phyloP scores from a whole-genome alignment of 2,797 vertebrate species.

The Alca torda region DNA sequence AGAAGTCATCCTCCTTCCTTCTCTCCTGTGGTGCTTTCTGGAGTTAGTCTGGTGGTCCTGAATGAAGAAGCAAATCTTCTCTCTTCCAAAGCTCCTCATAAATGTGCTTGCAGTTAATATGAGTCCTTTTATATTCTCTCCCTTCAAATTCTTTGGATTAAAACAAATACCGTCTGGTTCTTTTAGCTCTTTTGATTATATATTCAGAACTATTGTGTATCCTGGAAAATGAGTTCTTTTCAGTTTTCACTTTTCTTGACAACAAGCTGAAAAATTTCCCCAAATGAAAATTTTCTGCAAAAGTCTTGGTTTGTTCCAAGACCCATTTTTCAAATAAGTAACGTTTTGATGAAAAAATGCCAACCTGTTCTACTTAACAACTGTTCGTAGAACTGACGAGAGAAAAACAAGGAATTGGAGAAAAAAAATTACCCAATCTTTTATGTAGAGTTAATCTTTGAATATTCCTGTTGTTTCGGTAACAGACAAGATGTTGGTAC shows the following conservation, averaged over 20 bases:
- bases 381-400: constrained; percentile 65
- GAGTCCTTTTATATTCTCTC: constrained; percentile 73
- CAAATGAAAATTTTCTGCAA: constrained; percentile 70
- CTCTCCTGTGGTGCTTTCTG: background rate
- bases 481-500: constrained; percentile 65
- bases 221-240: constrained; percentile 71
- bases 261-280: constrained; percentile 69
- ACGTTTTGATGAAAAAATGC: constrained; percentile 73
- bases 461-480: constrained; percentile 68
- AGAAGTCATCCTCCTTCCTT: background rate
- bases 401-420: constrained; percentile 66
- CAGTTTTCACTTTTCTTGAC: constrained; percentile 70
- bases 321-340: constrained; percentile 70
- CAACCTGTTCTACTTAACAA: constrained; percentile 70
- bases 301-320: constrained; percentile 70
- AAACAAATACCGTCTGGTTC: constrained; percentile 70
- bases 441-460: constrained; percentile 71
- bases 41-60: constrained; percentile 30
- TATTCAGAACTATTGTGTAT: constrained; percentile 72
- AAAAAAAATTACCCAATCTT: constrained; percentile 62
- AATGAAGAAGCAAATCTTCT: constrained; percentile 45
- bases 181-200: constrained; percentile 71
- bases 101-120: constrained; percentile 71
- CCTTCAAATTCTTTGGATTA: constrained; percentile 70
- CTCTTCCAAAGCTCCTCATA: constrained; percentile 49